Evolutionary conservation across 2,113 vertebrate species (phyloP).

Genomic region (Poicephalus gulielmi): DNA sequence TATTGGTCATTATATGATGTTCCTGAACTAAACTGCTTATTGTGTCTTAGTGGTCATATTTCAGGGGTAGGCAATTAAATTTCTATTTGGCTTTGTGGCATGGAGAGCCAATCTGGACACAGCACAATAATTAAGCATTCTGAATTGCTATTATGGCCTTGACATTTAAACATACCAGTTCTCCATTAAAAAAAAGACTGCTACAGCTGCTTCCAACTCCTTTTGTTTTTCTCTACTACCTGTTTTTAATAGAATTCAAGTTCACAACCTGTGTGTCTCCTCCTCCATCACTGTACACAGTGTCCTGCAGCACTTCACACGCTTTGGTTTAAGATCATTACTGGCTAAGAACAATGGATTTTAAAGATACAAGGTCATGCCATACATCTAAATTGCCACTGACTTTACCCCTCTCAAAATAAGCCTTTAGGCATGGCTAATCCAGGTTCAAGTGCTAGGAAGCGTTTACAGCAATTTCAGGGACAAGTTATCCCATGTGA

Average conservation of each 20-base stretch:
- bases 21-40: background rate
- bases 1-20: background rate
- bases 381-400: background rate
- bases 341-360: background rate
- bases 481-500: background rate
- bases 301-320: background rate
- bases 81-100: background rate
- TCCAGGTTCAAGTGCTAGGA: background rate
- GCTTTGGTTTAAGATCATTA: background rate
- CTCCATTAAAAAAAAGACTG: background rate
- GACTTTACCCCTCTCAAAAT: background rate
- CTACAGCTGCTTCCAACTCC: background rate
- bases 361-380: background rate
- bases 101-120: background rate
- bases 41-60: background rate
- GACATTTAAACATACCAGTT: conserved; percentile 13
- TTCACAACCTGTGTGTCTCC: background rate
- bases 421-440: background rate
- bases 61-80: background rate
- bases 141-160: background rate
- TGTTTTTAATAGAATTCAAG: background rate
- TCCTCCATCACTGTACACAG: background rate
- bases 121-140: conserved; percentile 7
- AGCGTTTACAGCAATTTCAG: background rate
- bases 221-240: background rate